Evolutionary conservation across 2,797 vertebrate genomes (phyloP).

Genomic region (Enteromius paludinosus): DNA sequence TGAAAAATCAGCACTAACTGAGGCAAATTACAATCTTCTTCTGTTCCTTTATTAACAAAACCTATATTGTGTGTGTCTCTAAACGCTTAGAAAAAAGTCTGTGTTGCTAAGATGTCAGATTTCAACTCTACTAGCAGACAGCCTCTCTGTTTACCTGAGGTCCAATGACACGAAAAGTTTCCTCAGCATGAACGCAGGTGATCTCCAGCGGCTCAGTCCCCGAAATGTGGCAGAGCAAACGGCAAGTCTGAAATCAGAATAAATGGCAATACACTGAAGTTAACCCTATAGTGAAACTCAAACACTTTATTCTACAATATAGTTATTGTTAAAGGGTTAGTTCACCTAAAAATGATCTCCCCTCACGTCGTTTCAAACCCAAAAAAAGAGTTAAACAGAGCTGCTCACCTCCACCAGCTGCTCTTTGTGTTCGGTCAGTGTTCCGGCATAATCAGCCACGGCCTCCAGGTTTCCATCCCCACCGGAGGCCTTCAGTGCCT

Average conservation of each 20-base stretch:
- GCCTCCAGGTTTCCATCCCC: conserved; percentile 94
- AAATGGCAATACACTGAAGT: background rate
- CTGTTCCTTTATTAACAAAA: background rate
- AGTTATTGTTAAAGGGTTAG: background rate
- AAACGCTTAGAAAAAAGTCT: background rate
- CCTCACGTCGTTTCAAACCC: no score
- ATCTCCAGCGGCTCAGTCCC: conserved; percentile 96
- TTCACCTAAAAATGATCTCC: no score
- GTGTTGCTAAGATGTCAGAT: background rate
- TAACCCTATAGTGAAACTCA: background rate
- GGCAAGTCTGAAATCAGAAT: conserved; percentile 82
- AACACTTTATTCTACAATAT: background rate
- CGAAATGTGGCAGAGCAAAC: conserved; percentile 91
- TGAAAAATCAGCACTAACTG: conserved; percentile 27
- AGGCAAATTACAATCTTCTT: background rate
- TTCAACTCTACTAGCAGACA: background rate
- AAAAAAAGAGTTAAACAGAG: background rate
- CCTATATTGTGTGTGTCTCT: background rate
- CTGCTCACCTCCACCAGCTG: conserved; percentile 92
- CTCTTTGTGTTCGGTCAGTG: conserved; percentile 94
- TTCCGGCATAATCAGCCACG: conserved; percentile 89
- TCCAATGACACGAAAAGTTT: conserved; percentile 96
- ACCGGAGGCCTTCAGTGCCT: conserved; percentile 90
- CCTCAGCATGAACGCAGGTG: conserved; percentile 94
- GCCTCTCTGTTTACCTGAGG: conserved; percentile 85